Conservation (phyloP, 2,113 vertebrate genomes). For the Rhombomys opimus region DNA sequence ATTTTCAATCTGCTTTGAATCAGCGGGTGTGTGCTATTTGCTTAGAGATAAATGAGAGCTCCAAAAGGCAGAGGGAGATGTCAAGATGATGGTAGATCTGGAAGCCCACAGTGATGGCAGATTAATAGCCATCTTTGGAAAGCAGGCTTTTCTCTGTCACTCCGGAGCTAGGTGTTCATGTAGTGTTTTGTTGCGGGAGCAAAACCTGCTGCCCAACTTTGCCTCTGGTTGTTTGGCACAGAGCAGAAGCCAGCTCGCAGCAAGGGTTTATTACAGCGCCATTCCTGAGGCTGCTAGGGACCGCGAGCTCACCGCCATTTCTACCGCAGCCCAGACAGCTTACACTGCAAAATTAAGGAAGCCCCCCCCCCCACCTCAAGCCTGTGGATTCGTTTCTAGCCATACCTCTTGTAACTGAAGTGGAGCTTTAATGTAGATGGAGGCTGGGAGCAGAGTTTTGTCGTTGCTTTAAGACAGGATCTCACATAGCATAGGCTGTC, state of each 20-base stretch:
- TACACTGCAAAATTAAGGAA: neutral
- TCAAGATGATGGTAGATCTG: neutral
- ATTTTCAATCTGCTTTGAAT: too few species aligned
- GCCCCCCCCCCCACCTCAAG: neutral
- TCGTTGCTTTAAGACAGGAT: neutral
- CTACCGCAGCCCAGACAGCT: neutral
- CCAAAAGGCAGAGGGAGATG: neutral
- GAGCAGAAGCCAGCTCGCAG: neutral
- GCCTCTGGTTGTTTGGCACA: neutral
- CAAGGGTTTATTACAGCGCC: neutral
- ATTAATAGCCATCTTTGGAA: neutral
- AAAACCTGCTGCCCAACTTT: neutral
- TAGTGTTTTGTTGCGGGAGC: neutral
- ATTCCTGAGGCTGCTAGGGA: neutral
- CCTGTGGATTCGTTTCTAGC: conserved; percentile 17
- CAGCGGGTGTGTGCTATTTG: neutral
- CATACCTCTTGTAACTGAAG: neutral
- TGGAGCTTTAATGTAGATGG: conserved; percentile 44
- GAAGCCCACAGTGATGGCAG: neutral
- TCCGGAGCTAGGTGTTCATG: neutral
- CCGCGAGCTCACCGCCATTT: neutral
- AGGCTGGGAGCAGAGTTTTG: neutral
- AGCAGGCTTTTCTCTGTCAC: neutral
- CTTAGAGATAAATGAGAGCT: neutral
- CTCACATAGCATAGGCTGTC: neutral